A percentile compares a stretch with the other conserved stretches of the same genome.
These are phyloP conservation scores for Betta splendens DNA, from an alignment of 2,797 vertebrate species.

Conservation along the genomic window DNA sequence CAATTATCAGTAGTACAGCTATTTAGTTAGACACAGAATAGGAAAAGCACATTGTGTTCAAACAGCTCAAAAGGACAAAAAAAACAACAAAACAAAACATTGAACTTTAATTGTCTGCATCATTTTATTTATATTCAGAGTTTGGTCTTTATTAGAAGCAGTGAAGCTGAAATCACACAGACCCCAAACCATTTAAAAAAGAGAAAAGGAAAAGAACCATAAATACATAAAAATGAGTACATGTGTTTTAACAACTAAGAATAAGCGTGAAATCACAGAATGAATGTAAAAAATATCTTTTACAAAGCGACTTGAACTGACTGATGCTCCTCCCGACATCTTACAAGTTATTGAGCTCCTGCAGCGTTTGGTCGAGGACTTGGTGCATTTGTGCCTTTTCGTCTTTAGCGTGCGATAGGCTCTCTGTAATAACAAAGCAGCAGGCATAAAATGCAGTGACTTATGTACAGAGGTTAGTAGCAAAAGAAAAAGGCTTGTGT, in stretches of 20 bases:
- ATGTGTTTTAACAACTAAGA: conserved; percentile 53
- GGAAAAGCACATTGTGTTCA: conserved; percentile 22
- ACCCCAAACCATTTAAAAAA: conserved; percentile 63
- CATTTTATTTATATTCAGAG: conserved; percentile 67
- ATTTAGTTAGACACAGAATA: too few relatives aligned
- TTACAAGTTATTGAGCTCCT: conserved; percentile 92
- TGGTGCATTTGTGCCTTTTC: conserved; percentile 89
- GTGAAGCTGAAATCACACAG: conserved; percentile 56
- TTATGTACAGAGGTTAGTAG: neutral
- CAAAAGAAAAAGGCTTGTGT: neutral
- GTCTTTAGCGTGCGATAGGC: conserved; percentile 86
- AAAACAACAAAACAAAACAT: neutral
- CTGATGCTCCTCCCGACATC: conserved; percentile 48
- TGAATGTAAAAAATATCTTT: conserved; percentile 62
- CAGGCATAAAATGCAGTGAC: conserved; percentile 19
- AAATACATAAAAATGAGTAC: conserved; percentile 72
- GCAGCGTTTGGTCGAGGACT: conserved; percentile 93
- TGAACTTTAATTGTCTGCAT: conserved; percentile 47
- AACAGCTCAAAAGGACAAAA: conserved; percentile 3
- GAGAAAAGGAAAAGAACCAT: conserved; percentile 61
- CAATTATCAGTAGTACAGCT: too few relatives aligned
- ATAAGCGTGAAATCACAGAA: conserved; percentile 52
- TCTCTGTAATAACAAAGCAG: conserved; percentile 79
- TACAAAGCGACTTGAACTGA: conserved; percentile 33
- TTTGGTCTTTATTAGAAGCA: conserved; percentile 55